phyloP scores from a whole-genome alignment of 2,888 invertebrate genomes.

The Odontothrips loti region DNA sequence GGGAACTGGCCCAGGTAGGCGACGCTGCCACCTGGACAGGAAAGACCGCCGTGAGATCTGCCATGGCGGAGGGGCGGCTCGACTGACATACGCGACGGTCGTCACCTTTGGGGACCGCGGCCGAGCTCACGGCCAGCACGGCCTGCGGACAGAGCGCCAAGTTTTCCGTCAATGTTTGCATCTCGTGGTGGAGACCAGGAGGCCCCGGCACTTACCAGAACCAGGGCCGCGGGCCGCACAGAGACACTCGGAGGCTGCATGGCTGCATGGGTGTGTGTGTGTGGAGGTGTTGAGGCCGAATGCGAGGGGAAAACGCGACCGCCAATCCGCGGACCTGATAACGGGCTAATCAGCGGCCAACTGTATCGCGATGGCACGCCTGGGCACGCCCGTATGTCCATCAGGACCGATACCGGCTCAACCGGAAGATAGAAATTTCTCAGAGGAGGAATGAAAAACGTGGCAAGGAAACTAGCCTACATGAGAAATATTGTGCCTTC shows the following conservation, averaged over 20 bases:
- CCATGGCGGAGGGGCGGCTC: too few relatives aligned
- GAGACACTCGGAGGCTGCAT: too few relatives aligned
- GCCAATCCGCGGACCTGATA: background rate
- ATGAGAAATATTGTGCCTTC: too few relatives aligned
- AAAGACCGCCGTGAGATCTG: background rate
- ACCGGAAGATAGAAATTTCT: too few relatives aligned
- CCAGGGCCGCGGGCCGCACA: too few relatives aligned
- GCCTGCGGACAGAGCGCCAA: background rate
- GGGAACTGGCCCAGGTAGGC: conserved; percentile 4
- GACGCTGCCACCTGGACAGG: background rate
- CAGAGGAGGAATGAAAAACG: too few relatives aligned
- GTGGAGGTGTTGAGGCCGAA: background rate
- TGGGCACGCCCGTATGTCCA: too few relatives aligned
- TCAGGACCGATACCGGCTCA: too few relatives aligned
- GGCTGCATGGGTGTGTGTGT: too few relatives aligned
- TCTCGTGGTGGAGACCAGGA: background rate
- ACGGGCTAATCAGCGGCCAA: background rate
- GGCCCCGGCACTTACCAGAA: background rate
- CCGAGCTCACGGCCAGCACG: background rate
- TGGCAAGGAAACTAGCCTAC: too few relatives aligned
- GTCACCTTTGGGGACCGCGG: background rate
- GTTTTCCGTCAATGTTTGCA: background rate
- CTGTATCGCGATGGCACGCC: background rate
- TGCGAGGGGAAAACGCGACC: background rate
- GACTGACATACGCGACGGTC: too few relatives aligned